Conservation (phyloP, 1,140 invertebrate genomes). For the Phocides pigmalion region DNA sequence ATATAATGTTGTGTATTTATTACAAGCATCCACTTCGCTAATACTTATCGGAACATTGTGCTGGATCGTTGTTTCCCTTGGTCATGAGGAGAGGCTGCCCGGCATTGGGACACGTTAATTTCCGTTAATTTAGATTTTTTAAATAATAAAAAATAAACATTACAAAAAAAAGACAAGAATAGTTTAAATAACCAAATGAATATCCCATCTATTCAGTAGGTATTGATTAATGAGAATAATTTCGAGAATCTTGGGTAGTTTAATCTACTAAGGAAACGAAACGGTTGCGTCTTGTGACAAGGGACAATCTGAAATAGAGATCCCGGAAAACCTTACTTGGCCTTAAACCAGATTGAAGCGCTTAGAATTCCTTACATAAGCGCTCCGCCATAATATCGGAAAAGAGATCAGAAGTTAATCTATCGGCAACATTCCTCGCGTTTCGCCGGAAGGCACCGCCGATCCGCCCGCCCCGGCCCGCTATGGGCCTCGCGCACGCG, state of each 20-base stretch:
- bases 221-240: constrained; percentile 7
- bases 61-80: too few species aligned
- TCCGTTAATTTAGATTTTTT: too few species aligned
- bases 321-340: constrained; percentile 53
- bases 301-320: constrained; percentile 36
- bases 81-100: too few species aligned
- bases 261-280: constrained; percentile 1
- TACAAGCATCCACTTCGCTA: too few species aligned
- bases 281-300: constrained; percentile 1
- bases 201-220: too few species aligned
- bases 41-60: too few species aligned
- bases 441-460: constrained; percentile 77
- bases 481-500: constrained; percentile 62
- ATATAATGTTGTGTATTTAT: too few species aligned
- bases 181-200: neutral
- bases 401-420: constrained; percentile 83
- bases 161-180: too few species aligned
- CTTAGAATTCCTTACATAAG: constrained; percentile 79
- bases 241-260: neutral
- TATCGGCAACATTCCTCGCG: constrained; percentile 81
- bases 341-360: constrained; percentile 72
- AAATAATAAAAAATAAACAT: too few species aligned
- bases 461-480: constrained; percentile 52
- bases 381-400: constrained; percentile 77
- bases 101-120: too few species aligned